Conservation (phyloP, 1,140 invertebrate species). For the Drosophila busckii region DNA sequence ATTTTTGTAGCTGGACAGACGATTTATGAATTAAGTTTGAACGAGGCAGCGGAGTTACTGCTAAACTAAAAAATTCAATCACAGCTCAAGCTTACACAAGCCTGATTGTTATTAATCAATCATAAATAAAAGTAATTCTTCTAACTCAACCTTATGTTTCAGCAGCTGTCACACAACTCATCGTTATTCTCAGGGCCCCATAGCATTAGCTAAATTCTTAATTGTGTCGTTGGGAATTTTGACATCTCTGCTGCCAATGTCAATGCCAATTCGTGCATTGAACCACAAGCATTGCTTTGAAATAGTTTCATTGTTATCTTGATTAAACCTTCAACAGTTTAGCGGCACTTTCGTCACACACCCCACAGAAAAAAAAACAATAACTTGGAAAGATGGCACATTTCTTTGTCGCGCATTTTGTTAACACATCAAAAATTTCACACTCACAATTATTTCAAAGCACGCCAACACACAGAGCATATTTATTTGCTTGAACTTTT, state of each 20-base stretch:
- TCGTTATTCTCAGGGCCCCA: no score
- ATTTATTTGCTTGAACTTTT: conserved; percentile 21
- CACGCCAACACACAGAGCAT: conserved; percentile 21
- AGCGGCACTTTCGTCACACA: conserved; percentile 33
- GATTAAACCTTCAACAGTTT: conserved; percentile 10
- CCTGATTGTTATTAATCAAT: background rate
- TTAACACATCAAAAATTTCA: conserved; percentile 30
- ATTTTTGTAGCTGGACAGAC: conserved; percentile 1
- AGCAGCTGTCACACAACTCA: no score
- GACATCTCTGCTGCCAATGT: conserved; percentile 14
- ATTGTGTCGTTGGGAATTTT: no score
- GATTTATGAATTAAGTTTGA: background rate
- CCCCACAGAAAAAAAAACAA: no score
- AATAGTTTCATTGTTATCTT: no score
- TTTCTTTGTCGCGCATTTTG: conserved; percentile 25
- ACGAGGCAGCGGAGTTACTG: background rate
- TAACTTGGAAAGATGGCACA: no score
- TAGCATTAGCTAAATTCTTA: no score
- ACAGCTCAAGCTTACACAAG: background rate
- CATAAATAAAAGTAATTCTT: no score
- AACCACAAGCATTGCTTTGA: conserved; percentile 13
- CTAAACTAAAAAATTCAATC: background rate
- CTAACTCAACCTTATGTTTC: no score
- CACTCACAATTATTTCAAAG: conserved; percentile 18
- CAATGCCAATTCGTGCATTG: conserved; percentile 33